A percentile compares a stretch with the other conserved stretches of the same genome.
These are phyloP conservation scores for Xiphorhynchus erythropygius DNA, from an alignment of 2,797 vertebrate species.

Conservation along the genomic window DNA sequence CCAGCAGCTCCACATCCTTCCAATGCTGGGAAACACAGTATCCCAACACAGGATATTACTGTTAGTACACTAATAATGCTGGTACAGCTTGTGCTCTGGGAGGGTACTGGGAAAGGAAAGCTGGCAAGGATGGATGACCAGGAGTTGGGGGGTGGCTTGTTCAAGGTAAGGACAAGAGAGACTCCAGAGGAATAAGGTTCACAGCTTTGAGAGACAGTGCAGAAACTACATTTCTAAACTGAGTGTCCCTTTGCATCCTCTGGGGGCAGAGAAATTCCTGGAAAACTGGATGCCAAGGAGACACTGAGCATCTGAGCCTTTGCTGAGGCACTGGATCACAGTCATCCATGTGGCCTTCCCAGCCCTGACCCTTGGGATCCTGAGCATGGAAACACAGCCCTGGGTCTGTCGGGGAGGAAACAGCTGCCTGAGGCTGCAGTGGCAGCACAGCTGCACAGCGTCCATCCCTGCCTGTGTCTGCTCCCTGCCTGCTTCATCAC, in stretches of 20 bases:
- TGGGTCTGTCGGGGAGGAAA: background rate
- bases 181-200: background rate
- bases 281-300: background rate
- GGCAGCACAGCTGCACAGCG: background rate
- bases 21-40: background rate
- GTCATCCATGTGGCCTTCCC: accelerated
- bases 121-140: background rate
- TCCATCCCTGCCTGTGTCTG: background rate
- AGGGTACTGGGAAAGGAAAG: background rate
- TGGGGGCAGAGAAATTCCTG: background rate
- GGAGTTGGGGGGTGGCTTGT: background rate
- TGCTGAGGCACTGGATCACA: accelerated
- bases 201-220: background rate
- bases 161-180: background rate
- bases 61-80: background rate
- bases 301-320: accelerated
- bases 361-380: background rate
- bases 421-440: background rate
- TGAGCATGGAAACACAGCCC: background rate
- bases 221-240: background rate
- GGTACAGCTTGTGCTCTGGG: background rate
- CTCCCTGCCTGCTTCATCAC: background rate
- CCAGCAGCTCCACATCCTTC: background rate
- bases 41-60: background rate
- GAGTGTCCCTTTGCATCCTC: background rate